Conservation (phyloP, 2,113 vertebrate species). For the Cyanistes caeruleus region DNA sequence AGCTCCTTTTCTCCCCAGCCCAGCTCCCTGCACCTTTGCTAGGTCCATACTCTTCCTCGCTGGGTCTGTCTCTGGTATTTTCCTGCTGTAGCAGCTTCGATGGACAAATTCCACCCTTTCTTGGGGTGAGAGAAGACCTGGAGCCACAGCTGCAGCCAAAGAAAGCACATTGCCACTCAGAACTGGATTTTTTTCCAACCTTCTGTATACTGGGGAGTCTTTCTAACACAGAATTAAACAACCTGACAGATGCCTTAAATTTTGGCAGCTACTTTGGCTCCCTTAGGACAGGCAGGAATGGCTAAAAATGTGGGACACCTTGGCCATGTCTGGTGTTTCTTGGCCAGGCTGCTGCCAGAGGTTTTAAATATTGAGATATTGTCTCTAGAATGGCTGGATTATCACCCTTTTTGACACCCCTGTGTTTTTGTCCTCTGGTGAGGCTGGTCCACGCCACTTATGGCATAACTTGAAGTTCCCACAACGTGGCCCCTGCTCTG, state of each 20-base stretch:
- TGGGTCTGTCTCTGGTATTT: background rate
- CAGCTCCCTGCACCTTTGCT: background rate
- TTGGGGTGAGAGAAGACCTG: background rate
- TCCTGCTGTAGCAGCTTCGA: rapidly evolving
- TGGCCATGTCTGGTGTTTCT: background rate
- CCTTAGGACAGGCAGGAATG: background rate
- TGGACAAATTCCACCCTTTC: background rate
- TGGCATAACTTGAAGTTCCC: background rate
- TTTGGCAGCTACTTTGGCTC: background rate
- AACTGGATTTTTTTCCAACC: background rate
- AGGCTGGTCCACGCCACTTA: background rate
- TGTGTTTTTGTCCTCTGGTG: background rate
- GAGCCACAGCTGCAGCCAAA: background rate
- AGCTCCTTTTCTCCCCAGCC: background rate
- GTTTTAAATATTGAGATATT: background rate
- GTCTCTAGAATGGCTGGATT: background rate
- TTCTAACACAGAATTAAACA: background rate
- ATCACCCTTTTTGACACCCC: rapidly evolving
- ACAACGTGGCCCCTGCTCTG: background rate
- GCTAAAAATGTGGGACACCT: background rate
- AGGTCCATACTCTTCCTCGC: background rate
- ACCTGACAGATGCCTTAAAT: background rate
- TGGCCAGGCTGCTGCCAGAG: background rate
- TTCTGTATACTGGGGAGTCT: background rate
- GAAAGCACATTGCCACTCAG: background rate